phyloP scores from a whole-genome alignment of 2,797 vertebrate species.

The Anguilla obscura region DNA sequence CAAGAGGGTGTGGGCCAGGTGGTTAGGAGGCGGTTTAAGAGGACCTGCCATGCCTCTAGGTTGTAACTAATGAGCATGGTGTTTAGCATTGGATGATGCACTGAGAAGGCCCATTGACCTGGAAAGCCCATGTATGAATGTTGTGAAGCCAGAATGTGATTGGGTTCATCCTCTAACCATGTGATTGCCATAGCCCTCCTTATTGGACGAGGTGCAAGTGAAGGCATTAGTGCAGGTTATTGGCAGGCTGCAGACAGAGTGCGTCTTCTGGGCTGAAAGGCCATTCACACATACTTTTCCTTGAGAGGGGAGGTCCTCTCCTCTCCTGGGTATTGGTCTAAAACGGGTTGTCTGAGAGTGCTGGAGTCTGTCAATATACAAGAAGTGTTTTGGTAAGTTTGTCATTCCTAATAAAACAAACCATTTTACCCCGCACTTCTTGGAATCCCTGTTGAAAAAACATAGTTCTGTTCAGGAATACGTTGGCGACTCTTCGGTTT shows the following conservation, averaged over 20 bases:
- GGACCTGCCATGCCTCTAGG: not conserved
- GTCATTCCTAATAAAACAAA: conserved; percentile 14
- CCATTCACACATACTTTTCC: not conserved
- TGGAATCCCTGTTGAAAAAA: not conserved
- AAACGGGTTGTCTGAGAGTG: conserved; percentile 24
- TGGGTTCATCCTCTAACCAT: too few species aligned
- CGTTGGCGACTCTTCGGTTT: not conserved
- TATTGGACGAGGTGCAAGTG: not conserved
- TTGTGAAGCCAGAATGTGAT: not conserved
- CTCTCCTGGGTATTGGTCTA: conserved; percentile 34
- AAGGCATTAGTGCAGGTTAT: not conserved
- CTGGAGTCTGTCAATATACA: conserved; percentile 23
- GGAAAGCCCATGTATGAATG: conserved; percentile 23
- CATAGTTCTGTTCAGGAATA: not conserved
- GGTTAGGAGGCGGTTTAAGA: not conserved
- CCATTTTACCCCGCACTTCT: not conserved
- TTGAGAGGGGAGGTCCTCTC: not conserved
- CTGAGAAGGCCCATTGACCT: conserved; percentile 9
- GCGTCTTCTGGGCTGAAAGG: not conserved
- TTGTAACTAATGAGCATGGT: not conserved
- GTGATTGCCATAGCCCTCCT: not conserved
- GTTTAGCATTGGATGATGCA: not conserved
- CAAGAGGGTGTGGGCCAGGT: not conserved
- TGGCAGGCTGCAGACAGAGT: not conserved
- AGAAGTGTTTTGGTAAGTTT: conserved; percentile 2